Evolutionary conservation across 2,888 invertebrate genomes (phyloP).

Genomic region (Melanostoma scalare): DNA sequence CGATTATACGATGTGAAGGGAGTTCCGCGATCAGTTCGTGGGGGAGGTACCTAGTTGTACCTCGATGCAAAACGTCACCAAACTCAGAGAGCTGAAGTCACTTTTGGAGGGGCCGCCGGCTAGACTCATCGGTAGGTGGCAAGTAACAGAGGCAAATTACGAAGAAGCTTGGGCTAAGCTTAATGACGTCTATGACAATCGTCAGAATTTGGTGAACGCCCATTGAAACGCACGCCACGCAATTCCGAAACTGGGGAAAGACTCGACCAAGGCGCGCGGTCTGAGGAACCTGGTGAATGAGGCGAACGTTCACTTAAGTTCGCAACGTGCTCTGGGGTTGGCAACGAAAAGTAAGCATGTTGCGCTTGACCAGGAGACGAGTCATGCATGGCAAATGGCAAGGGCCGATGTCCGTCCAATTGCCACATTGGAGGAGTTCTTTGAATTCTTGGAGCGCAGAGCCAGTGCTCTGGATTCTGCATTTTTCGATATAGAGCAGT

Average conservation of each 20-base stretch:
- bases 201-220: background rate
- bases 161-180: slow-evolving; percentile 12
- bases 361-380: slow-evolving; percentile 22
- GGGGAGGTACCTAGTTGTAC: no score
- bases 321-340: background rate
- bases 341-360: slow-evolving; percentile 10
- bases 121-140: slow-evolving; percentile 1
- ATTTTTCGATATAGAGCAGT: slow-evolving; percentile 12
- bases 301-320: slow-evolving; percentile 13
- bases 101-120: no score
- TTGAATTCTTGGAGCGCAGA: background rate
- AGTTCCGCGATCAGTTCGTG: no score
- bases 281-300: slow-evolving; percentile 15
- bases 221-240: slow-evolving; percentile 12
- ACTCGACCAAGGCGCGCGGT: background rate
- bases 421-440: slow-evolving; percentile 11
- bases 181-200: slow-evolving; percentile 18
- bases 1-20: no score
- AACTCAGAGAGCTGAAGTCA: no score
- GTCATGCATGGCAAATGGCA: slow-evolving; percentile 26
- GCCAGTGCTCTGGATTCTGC: slow-evolving; percentile 15
- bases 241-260: background rate
- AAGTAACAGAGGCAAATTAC: slow-evolving; percentile 17
- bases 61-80: no score
- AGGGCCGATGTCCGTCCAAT: slow-evolving; percentile 12